Evolutionary conservation across 30 jellyfish, hydroid and myxozoan species (phyloP).

Genomic region (Rhopilema esculentum): DNA sequence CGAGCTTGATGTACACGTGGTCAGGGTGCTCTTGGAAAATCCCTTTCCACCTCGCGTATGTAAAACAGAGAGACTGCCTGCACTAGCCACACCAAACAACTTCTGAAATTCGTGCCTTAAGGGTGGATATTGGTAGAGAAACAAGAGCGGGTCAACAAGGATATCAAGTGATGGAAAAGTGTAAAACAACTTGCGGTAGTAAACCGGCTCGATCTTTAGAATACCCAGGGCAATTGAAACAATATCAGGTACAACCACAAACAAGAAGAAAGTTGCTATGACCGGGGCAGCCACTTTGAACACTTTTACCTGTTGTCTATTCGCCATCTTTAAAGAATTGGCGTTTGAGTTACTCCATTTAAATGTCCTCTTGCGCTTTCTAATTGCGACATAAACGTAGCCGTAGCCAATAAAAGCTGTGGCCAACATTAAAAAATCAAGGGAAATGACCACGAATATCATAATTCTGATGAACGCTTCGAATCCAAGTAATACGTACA

Average conservation of each 20-base stretch:
- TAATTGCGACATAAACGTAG: slow-evolving; percentile 1
- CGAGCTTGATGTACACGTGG: too few relatives aligned
- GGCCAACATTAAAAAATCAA: slow-evolving; percentile 22
- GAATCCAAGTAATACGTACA: slow-evolving; percentile 21
- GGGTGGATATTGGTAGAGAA: slow-evolving; percentile 51
- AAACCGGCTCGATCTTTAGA: slow-evolving; percentile 38
- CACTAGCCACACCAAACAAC: not conserved
- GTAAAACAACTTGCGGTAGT: slow-evolving; percentile 39
- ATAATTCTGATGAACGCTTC: slow-evolving; percentile 8
- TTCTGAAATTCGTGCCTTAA: slow-evolving; percentile 4
- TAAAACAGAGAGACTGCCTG: not conserved
- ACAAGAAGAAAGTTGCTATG: slow-evolving; percentile 20
- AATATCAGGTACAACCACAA: slow-evolving; percentile 47
- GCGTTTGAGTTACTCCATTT: not conserved
- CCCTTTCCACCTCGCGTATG: too few relatives aligned
- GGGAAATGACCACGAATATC: not conserved
- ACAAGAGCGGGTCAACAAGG: slow-evolving; percentile 45
- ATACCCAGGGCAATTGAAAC: slow-evolving; percentile 20
- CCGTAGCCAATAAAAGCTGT: slow-evolving; percentile 21
- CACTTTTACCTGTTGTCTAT: not conserved
- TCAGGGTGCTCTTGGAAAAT: too few relatives aligned
- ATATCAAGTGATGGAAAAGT: slow-evolving; percentile 39
- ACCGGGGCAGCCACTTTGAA: slow-evolving; percentile 55
- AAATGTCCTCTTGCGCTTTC: slow-evolving; percentile 27
- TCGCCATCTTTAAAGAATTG: not conserved